Evolutionary conservation across 1,140 invertebrate species (phyloP).

Genomic region (Kradibia gibbosae): DNA sequence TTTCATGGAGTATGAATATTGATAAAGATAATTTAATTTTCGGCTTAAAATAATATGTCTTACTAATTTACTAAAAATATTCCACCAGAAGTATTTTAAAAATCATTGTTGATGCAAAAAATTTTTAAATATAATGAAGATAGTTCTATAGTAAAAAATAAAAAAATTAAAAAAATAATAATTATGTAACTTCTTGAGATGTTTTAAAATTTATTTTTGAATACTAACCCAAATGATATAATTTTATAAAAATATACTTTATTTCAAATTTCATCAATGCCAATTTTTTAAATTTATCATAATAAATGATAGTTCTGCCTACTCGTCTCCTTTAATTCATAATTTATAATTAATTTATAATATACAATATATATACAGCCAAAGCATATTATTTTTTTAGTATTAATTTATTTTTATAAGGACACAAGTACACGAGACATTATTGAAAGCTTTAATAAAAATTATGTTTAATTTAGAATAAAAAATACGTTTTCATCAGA

Average conservation of each 20-base stretch:
- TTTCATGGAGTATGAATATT: too few species aligned
- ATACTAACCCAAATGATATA: too few species aligned
- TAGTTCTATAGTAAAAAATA: neutral
- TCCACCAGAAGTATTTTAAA: too few species aligned
- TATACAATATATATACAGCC: neutral
- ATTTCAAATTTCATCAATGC: too few species aligned
- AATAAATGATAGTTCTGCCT: too few species aligned
- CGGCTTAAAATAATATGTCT: too few species aligned
- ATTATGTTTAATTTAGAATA: conserved; percentile 10
- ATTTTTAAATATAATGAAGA: neutral
- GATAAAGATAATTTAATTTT: too few species aligned
- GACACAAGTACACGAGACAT: neutral
- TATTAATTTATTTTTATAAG: conserved; percentile 17
- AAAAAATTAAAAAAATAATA: neutral
- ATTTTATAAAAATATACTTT: too few species aligned
- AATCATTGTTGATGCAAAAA: neutral
- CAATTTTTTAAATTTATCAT: too few species aligned
- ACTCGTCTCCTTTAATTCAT: conserved; percentile 31
- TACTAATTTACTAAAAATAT: too few species aligned
- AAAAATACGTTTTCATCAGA: conserved; percentile 29
- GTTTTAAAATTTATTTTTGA: too few species aligned
- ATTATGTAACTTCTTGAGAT: neutral
- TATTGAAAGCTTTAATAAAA: conserved; percentile 18
- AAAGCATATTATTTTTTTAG: conserved; percentile 14
- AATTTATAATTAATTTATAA: neutral